Evolutionary conservation across 2,888 invertebrate genomes (phyloP).

Genomic region (Tortrix viridana): DNA sequence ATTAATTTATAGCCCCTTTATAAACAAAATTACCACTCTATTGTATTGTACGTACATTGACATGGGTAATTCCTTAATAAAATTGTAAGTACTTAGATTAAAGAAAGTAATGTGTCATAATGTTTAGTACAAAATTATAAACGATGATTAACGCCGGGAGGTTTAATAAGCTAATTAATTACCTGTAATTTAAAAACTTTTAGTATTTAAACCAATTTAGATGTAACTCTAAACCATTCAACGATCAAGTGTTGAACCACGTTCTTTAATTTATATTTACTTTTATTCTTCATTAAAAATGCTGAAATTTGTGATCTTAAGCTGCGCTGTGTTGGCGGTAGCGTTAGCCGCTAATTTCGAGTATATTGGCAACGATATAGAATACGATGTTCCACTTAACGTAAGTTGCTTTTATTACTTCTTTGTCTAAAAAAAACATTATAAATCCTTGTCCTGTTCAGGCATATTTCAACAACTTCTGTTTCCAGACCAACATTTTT

Average conservation of each 20-base stretch:
- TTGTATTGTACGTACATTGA: too few relatives aligned
- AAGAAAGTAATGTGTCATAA: too few relatives aligned
- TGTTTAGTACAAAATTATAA: too few relatives aligned
- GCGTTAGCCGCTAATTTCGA: slow-evolving; percentile 19
- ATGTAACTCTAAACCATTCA: neutral
- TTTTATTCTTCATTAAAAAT: slow-evolving; percentile 1
- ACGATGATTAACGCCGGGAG: neutral
- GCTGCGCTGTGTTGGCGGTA: slow-evolving; percentile 14
- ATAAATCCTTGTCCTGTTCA: too few relatives aligned
- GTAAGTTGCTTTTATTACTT: slow-evolving; percentile 20
- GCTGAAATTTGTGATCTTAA: slow-evolving; percentile 8
- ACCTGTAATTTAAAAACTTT: neutral
- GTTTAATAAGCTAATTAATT: slow-evolving; percentile 27
- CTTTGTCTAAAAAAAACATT: neutral
- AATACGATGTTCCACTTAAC: slow-evolving; percentile 23
- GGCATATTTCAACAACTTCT: too few relatives aligned
- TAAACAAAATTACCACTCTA: too few relatives aligned
- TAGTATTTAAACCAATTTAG: slow-evolving; percentile 17
- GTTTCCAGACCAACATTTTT: too few relatives aligned
- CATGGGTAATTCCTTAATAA: too few relatives aligned
- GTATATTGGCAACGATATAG: slow-evolving; percentile 24
- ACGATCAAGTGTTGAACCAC: neutral
- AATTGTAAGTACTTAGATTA: too few relatives aligned
- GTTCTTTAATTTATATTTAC: neutral
- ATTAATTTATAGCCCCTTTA: too few relatives aligned